A percentile compares a stretch with the other conserved stretches of the same genome.
Evolutionary conservation across 2,113 vertebrate genomes (phyloP).

Genomic region (Eulemur macaco): DNA sequence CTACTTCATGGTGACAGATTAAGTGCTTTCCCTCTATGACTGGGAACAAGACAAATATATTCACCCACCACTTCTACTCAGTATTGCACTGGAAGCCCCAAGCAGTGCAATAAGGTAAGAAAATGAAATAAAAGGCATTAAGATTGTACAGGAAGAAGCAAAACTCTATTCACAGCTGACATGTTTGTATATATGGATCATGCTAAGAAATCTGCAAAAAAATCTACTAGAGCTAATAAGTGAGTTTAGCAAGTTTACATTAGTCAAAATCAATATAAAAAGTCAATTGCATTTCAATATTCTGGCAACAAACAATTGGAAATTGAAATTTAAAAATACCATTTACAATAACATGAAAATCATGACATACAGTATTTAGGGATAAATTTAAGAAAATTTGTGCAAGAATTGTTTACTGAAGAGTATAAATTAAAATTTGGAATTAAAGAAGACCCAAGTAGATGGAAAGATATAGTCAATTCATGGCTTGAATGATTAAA

Average conservation of each 20-base stretch:
- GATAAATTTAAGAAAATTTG: constrained; percentile 37
- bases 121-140: constrained; percentile 53
- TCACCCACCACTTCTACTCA: neutral
- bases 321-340: constrained; percentile 9
- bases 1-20: constrained; percentile 11
- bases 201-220: constrained; percentile 11
- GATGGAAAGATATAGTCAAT: constrained; percentile 41
- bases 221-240: neutral
- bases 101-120: constrained; percentile 10
- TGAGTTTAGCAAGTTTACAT: neutral
- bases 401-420: neutral
- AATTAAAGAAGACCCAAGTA: constrained; percentile 50
- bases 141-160: constrained; percentile 43
- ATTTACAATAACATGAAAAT: constrained; percentile 32
- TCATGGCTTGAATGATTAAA: constrained; percentile 5
- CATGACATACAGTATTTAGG: neutral
- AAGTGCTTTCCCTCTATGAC: neutral
- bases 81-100: constrained; percentile 1
- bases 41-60: neutral
- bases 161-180: constrained; percentile 40
- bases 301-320: constrained; percentile 8
- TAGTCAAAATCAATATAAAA: constrained; percentile 40
- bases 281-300: constrained; percentile 31
- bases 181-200: constrained; percentile 22
- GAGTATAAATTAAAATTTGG: constrained; percentile 36